Evolutionary conservation across 2,113 vertebrate genomes (phyloP).

Genomic region (Physeter macrocephalus): DNA sequence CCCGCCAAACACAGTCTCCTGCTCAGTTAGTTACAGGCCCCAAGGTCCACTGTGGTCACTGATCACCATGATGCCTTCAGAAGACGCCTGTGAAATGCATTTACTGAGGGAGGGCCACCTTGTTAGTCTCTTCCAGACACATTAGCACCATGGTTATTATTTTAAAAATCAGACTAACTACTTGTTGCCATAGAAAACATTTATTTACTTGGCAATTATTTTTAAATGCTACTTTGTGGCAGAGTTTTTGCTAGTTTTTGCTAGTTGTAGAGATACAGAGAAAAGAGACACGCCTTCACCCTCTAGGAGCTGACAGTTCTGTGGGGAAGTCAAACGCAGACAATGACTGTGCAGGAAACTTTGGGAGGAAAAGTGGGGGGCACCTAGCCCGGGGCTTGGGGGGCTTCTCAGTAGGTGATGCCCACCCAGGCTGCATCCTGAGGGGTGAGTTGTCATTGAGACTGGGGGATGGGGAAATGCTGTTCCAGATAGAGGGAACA

Average conservation of each 20-base stretch:
- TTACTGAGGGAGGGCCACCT: accelerated
- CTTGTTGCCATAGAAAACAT: not conserved
- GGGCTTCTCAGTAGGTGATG: not conserved
- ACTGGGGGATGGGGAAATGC: too few relatives aligned
- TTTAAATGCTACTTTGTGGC: not conserved
- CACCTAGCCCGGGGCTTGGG: not conserved
- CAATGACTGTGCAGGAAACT: not conserved
- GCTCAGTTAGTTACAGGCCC: not conserved
- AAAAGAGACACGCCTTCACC: not conserved
- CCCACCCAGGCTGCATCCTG: not conserved
- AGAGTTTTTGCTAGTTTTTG: not conserved
- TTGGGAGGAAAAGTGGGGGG: too few relatives aligned
- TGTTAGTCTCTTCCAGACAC: not conserved
- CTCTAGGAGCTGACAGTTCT: not conserved
- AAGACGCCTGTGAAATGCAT: not conserved
- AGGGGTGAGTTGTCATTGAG: not conserved
- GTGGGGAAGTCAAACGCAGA: not conserved
- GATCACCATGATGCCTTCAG: not conserved
- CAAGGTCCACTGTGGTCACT: too few relatives aligned
- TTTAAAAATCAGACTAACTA: not conserved
- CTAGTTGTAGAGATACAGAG: not conserved
- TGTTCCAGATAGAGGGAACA: not conserved
- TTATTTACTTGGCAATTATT: not conserved
- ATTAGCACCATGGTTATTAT: not conserved
- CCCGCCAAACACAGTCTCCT: not conserved